Evolutionary conservation across 2,888 invertebrate genomes (phyloP).

Genomic region (Synergus gifuensis): DNA sequence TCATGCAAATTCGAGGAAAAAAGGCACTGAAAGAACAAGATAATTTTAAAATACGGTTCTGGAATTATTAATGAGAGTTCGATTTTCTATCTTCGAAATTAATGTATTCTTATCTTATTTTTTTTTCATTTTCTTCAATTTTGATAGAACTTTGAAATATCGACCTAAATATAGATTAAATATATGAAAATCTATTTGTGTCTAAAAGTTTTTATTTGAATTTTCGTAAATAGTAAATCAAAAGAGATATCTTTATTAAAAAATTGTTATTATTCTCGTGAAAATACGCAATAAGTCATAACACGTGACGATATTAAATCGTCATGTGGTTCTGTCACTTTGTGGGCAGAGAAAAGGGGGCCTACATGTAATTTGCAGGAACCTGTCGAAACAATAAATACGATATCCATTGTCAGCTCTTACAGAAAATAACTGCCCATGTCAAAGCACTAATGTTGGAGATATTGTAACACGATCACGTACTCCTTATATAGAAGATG

Average conservation of each 20-base stretch:
- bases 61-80: not conserved
- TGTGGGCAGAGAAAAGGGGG: not conserved
- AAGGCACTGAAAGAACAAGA: not conserved
- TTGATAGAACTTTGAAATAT: not conserved
- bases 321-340: not conserved
- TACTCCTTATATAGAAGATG: not conserved
- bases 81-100: not conserved
- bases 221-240: too few relatives aligned
- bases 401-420: not conserved
- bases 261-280: not conserved
- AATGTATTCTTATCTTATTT: not conserved
- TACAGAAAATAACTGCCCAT: not conserved
- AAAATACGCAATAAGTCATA: not conserved
- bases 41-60: not conserved
- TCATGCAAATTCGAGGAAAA: not conserved
- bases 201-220: too few relatives aligned
- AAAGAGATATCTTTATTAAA: not conserved
- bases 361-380: not conserved
- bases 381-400: conserved; percentile 12
- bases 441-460: not conserved
- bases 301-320: not conserved
- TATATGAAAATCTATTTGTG: too few relatives aligned
- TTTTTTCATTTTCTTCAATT: not conserved
- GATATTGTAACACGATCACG: conserved; percentile 9
- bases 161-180: not conserved